Percentiles rank a stretch among this genome's conserved stretches.
These are phyloP conservation scores for Drosophila multiciliata DNA, from an alignment of 2,888 invertebrate species.

Conservation along the genomic window DNA sequence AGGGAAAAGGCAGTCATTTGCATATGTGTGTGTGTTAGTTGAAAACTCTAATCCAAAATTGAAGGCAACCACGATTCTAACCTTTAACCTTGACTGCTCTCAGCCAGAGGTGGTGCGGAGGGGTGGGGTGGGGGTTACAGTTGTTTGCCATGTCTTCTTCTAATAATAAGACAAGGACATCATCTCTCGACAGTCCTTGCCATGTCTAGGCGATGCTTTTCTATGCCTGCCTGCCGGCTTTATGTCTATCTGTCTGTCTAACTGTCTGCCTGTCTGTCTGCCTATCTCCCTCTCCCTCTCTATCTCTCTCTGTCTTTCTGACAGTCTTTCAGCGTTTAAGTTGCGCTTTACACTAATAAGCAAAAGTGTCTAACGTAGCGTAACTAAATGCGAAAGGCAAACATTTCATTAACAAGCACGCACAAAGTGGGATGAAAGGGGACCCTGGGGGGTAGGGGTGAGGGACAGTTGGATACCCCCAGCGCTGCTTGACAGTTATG, in stretches of 20 bases:
- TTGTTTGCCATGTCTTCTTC: constrained; percentile 57
- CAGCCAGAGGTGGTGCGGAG: constrained; percentile 1
- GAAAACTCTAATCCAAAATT: constrained; percentile 26
- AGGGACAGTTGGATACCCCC: constrained; percentile 21
- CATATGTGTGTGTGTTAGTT: constrained; percentile 11
- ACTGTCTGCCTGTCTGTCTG: not conserved
- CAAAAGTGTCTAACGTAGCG: constrained; percentile 80
- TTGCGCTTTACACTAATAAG: constrained; percentile 79
- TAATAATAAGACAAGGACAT: constrained; percentile 63
- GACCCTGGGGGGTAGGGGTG: not conserved
- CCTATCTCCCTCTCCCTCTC: not conserved
- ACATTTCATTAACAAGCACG: constrained; percentile 81
- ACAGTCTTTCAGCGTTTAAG: constrained; percentile 59
- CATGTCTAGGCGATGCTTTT: constrained; percentile 37
- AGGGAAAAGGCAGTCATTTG: constrained; percentile 3
- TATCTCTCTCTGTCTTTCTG: not conserved
- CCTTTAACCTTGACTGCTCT: constrained; percentile 67
- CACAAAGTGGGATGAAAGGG: constrained; percentile 35
- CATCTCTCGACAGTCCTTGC: constrained; percentile 33
- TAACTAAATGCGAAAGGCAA: constrained; percentile 79
- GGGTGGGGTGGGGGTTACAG: constrained; percentile 19
- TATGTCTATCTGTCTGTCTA: constrained; percentile 4
- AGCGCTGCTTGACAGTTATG: constrained; percentile 70
- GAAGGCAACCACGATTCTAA: constrained; percentile 56
- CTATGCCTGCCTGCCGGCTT: not conserved